Conservation (phyloP, 2,888 invertebrate species). For the Digitonthophagus gazella region DNA sequence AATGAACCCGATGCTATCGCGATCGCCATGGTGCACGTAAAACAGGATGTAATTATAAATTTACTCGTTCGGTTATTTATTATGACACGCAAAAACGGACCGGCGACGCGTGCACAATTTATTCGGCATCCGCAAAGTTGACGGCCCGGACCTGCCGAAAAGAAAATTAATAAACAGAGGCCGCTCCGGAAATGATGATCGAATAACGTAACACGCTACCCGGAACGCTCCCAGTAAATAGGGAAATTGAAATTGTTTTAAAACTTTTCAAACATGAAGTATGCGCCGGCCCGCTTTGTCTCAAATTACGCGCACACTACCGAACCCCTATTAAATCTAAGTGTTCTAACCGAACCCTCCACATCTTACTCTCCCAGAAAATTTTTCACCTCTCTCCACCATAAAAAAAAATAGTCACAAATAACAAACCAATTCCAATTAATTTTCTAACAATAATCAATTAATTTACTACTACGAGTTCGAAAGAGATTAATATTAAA, state of each 20-base stretch:
- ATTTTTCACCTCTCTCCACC: background rate
- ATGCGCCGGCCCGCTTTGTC: constrained; percentile 36
- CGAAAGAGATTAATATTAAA: no score
- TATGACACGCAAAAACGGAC: constrained; percentile 12
- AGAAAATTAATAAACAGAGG: constrained; percentile 43
- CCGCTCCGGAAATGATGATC: constrained; percentile 11
- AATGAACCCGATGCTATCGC: background rate
- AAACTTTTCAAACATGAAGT: constrained; percentile 42
- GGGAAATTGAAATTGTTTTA: constrained; percentile 44
- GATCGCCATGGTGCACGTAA: background rate
- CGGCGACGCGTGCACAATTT: constrained; percentile 7
- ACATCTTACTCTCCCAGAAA: background rate
- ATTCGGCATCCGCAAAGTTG: constrained; percentile 23
- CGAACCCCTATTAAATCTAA: constrained; percentile 23
- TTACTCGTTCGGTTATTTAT: constrained; percentile 12
- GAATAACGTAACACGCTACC: constrained; percentile 8
- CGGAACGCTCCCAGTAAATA: constrained; percentile 28
- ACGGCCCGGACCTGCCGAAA: constrained; percentile 29
- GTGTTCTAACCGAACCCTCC: constrained; percentile 1
- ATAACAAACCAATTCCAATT: no score
- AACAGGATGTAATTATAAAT: constrained; percentile 12
- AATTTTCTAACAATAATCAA: no score
- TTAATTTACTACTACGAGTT: no score
- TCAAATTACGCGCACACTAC: constrained; percentile 30
- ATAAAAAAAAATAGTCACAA: background rate